phyloP scores from a whole-genome alignment of 2,113 vertebrate species.

The Rhea americana region DNA sequence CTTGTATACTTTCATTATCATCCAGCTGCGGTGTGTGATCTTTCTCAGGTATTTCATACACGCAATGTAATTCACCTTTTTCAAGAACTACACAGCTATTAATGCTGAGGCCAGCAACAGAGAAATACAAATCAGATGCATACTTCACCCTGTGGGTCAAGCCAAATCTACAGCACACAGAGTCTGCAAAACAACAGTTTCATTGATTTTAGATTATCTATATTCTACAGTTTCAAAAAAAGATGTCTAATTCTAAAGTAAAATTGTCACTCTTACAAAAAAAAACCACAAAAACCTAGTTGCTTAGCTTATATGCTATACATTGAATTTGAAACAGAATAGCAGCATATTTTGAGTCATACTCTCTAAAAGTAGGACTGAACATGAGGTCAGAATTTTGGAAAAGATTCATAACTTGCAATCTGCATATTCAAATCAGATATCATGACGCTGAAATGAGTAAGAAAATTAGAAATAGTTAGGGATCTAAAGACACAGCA shows the following conservation, averaged over 20 bases:
- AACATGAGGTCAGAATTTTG: background rate
- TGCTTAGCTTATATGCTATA: background rate
- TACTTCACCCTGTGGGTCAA: background rate
- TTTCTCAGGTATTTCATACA: conserved; percentile 9
- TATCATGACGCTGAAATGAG: background rate
- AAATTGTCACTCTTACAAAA: background rate
- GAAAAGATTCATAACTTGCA: background rate
- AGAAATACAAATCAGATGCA: background rate
- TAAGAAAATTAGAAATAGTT: background rate
- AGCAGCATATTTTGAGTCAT: background rate
- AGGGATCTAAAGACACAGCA: background rate
- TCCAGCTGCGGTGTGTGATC: background rate
- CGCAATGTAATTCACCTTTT: background rate
- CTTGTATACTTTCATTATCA: background rate
- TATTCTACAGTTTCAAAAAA: background rate
- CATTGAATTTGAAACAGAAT: background rate
- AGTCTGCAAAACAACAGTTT: background rate
- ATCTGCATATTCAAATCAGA: background rate
- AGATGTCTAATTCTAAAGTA: background rate
- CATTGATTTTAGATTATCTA: background rate
- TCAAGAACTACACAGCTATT: background rate
- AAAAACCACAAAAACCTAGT: background rate
- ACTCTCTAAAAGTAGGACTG: background rate
- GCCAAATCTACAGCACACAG: background rate
- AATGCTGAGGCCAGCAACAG: background rate